phyloP scores from a whole-genome alignment of 1,140 invertebrate species.

The Achatina immaculata region DNA sequence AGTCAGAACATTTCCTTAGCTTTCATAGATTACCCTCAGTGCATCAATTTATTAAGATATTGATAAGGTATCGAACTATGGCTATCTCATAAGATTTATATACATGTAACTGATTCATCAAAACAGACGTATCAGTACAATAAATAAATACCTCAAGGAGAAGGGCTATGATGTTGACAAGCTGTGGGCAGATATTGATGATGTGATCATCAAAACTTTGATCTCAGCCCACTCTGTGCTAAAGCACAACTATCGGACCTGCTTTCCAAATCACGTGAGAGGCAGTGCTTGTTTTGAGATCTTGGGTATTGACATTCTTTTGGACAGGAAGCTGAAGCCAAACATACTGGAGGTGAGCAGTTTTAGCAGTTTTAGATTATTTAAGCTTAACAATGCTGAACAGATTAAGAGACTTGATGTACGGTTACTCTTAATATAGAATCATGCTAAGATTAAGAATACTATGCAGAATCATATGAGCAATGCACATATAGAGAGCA shows the following conservation, averaged over 20 bases:
- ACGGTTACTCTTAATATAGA: too few relatives aligned
- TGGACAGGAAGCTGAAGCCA: constrained; percentile 88
- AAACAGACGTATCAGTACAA: constrained; percentile 77
- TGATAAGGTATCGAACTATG: too few relatives aligned
- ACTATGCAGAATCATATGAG: too few relatives aligned
- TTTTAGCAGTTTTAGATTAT: neutral
- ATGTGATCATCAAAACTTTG: constrained; percentile 90
- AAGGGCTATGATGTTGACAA: constrained; percentile 81
- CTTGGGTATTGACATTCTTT: constrained; percentile 87
- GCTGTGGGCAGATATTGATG: constrained; percentile 85
- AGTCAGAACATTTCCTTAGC: too few relatives aligned
- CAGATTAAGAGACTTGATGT: too few relatives aligned
- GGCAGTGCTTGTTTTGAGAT: constrained; percentile 91
- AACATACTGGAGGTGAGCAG: constrained; percentile 83
- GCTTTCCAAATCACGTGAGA: constrained; percentile 86
- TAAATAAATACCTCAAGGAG: constrained; percentile 81
- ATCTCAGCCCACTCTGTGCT: constrained; percentile 86
- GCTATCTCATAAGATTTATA: neutral
- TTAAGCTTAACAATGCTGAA: too few relatives aligned
- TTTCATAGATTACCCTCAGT: too few relatives aligned
- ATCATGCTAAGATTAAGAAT: too few relatives aligned
- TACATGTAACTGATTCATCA: neutral
- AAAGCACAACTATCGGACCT: constrained; percentile 88
- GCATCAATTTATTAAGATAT: too few relatives aligned
- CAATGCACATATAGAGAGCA: too few relatives aligned